Base-by-base conservation (phyloP, 2,113 vertebrate genomes). In the Engraulis encrasicolus region DNA sequence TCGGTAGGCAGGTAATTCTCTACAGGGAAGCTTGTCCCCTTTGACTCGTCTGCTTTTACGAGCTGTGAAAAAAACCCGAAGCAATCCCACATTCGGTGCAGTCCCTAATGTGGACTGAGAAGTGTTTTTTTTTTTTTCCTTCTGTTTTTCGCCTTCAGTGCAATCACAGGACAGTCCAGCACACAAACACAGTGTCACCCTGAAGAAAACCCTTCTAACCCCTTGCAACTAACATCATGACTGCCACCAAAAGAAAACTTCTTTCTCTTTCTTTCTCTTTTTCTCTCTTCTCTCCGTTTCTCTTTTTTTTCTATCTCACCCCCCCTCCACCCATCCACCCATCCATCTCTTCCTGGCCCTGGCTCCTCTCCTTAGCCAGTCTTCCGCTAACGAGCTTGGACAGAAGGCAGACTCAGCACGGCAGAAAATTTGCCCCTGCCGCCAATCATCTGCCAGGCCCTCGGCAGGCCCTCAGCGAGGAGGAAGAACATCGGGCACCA, bases 341-440 rank as follows among this genome's bases (percentile, higher is more conserved):
- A 9, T 84, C 88, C 91, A 88, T 81, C 38, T 80, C 74, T 66
- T 49, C 77, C 78, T 82, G 85, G 86, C 86, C 87, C 82, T 82
- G 15, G 82, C 86, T 89, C 86, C 87, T 81, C 71, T 4, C 36
- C 90, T 88, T 91, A 90, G 91, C 89, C 66, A 0, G 83, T 78
- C 86, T 90, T 89, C 87, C 37, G 80, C 89, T 92, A 91, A 93
- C 87, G 85, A 92, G 86, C 66, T 80, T 27, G 37, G 90, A 93
- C 92, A 93, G 94, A 93, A 92, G 92, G 94, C 92, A 87, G 90
- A 91, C 80, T 89, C 90, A 91, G 84, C 86, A 89, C 88, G 87
- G 93, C 91, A 91, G 92, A 93, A 94, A 93, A 94, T 95, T 88
- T 90, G 90, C 92, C 93, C 94, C 85, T 87, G 88, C 90, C 85